Percentiles rank a stretch among this genome's conserved stretches.
phyloP scores from a whole-genome alignment of 2,888 invertebrate genomes.

The Cotesia congregata region DNA sequence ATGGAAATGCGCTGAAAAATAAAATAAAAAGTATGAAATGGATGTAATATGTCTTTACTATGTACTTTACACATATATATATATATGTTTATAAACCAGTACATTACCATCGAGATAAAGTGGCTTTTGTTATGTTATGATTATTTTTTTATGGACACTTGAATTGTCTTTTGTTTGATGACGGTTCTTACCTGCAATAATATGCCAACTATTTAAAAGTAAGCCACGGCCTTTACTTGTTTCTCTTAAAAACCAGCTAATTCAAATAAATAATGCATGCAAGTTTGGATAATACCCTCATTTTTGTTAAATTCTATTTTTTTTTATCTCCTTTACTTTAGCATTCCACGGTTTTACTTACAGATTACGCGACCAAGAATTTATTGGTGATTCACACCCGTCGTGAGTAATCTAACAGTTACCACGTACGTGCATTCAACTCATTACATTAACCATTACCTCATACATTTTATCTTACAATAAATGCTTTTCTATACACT shows the following conservation, averaged over 20 bases:
- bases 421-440: not conserved
- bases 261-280: not conserved
- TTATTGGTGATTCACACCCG: slow-evolving; percentile 2
- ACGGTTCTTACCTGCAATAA: not conserved
- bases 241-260: not conserved
- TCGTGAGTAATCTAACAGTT: slow-evolving; percentile 3
- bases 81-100: slow-evolving; percentile 24
- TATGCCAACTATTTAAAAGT: slow-evolving; percentile 15
- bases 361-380: not conserved
- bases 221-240: not conserved
- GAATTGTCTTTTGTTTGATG: slow-evolving; percentile 14
- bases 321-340: not conserved
- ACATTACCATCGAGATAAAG: slow-evolving; percentile 7
- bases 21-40: slow-evolving; percentile 12
- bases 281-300: not conserved
- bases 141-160: slow-evolving; percentile 11
- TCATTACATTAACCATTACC: not conserved
- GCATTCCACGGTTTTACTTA: not conserved
- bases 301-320: slow-evolving; percentile 7
- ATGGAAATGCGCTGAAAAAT: not conserved
- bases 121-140: not conserved
- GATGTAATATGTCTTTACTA: not conserved
- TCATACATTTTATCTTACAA: not conserved
- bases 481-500: not conserved
- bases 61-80: not conserved